Evolutionary conservation across 64 coral and sea anemone genomes (phyloP).

Genomic region (Trachythela sp.): DNA sequence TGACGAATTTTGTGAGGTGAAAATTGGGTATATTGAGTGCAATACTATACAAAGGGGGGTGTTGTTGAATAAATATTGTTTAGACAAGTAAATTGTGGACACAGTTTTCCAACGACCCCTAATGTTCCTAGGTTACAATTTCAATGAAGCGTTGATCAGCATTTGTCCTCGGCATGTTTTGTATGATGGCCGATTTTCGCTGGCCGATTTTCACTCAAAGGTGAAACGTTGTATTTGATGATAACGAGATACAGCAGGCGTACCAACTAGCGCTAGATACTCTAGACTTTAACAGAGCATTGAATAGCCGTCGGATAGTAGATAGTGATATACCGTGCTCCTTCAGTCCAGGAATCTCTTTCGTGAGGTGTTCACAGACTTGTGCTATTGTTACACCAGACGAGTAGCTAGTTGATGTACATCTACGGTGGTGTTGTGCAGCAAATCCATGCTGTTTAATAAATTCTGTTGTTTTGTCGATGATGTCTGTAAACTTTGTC

Average conservation of each 20-base stretch:
- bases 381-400: constrained; percentile 12
- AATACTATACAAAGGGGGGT: too few species aligned
- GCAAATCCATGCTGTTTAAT: constrained; percentile 36
- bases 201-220: too few species aligned
- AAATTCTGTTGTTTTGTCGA: constrained; percentile 16
- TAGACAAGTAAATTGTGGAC: too few species aligned
- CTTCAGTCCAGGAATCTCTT: constrained; percentile 37
- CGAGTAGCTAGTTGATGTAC: constrained; percentile 18
- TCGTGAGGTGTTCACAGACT: constrained; percentile 29
- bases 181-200: too few species aligned
- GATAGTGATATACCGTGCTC: constrained; percentile 26
- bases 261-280: not conserved
- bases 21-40: too few species aligned
- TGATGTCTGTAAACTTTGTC: constrained; percentile 35
- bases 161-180: too few species aligned
- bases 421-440: not conserved
- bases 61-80: too few species aligned
- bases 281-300: constrained; percentile 2
- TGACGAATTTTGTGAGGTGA: too few species aligned
- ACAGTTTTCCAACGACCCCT: too few species aligned
- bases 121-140: too few species aligned
- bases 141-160: too few species aligned
- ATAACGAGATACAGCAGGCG: constrained; percentile 25
- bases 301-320: constrained; percentile 40
- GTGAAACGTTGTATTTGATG: constrained; percentile 21